Base-by-base conservation (phyloP, 1,140 invertebrate species). In the Drosophila orosa region DNA sequence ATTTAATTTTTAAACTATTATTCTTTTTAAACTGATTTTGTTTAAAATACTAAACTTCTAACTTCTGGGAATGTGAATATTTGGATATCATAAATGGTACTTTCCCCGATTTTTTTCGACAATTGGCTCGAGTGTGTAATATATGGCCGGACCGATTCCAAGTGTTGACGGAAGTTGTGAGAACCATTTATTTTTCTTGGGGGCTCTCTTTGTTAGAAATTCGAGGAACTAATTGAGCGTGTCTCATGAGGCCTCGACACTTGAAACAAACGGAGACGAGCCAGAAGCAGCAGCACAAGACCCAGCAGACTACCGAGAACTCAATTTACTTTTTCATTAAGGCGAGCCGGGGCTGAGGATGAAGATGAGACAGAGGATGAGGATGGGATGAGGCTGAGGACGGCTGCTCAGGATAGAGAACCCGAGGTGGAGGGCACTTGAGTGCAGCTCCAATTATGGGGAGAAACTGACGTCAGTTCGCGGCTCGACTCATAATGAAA, bases 401-500 rank as follows among this genome's bases (percentile, higher is more conserved):
- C 55, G 67, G 50, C 10, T 58, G 65, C 42, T n/a, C 25, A 71
- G 67, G 62, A 56, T 35, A 40, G 62, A 40, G 68, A 56, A 67
- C 47, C 48, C 62, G 42, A 52, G 72, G 77, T 80, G 68, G 50
- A 81, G 72, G 68, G 63, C 82, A 80, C 87, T 90, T 80, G 82
- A 90, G 75, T 82, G 68, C 87, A 82, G 82, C 75, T 87, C 82
- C 79, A 90, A 90, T 90, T 90, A 90, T 82, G 59, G 75, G 75
- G 61, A 71, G 81, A 84, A 84, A 57, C 79, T 72, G 40, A 71
- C 63, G 48, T 74, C 66, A 81, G 74, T 57, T 80, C 60, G 67
- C 72, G 57, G 76, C 75, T 62, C 71, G 60, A 82, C 67, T 90
- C 81, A 90, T 90, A 90, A 90, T 90, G 82, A 90, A 90, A 90